phyloP scores from a whole-genome alignment of 2,888 invertebrate genomes.

The Ganaspis brasiliensis region DNA sequence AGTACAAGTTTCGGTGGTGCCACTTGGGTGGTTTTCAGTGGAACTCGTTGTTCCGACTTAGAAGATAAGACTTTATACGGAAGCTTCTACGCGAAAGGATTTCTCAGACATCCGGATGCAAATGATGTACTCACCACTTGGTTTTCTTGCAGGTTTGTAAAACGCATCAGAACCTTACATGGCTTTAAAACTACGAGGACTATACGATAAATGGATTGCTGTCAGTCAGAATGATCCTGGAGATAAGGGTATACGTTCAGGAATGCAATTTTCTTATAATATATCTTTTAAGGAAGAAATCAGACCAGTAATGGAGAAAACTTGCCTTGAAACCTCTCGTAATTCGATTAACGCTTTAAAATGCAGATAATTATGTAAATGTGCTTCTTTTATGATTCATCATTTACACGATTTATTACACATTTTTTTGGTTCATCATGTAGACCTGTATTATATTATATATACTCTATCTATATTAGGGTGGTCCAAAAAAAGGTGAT shows the following conservation, averaged over 20 bases:
- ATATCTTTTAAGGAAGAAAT: slow-evolving; percentile 26
- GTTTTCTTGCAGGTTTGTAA: slow-evolving; percentile 5
- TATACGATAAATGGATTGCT: slow-evolving; percentile 24
- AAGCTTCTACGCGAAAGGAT: slow-evolving; percentile 15
- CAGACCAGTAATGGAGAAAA: slow-evolving; percentile 27
- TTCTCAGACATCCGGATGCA: slow-evolving; percentile 2
- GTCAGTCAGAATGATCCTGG: slow-evolving; percentile 9
- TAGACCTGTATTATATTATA: not conserved
- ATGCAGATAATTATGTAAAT: not conserved
- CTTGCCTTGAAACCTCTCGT: not conserved
- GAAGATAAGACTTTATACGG: slow-evolving; percentile 32
- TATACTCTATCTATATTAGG: too few species aligned
- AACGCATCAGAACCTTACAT: slow-evolving; percentile 5
- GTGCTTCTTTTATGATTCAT: not conserved
- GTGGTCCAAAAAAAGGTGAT: too few species aligned
- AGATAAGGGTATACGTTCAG: slow-evolving; percentile 12
- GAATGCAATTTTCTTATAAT: slow-evolving; percentile 35
- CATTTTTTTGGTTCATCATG: not conserved
- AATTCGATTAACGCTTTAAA: slow-evolving; percentile 14
- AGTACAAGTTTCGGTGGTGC: slow-evolving; percentile 63
- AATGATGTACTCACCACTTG: slow-evolving; percentile 5
- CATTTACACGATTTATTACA: not conserved
- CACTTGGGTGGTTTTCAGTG: slow-evolving; percentile 57
- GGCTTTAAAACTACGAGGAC: not conserved
- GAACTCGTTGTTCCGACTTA: slow-evolving; percentile 8